These are phyloP conservation scores for Dione vanillae DNA, from an alignment of 2,888 invertebrate species.

Conservation along the genomic window DNA sequence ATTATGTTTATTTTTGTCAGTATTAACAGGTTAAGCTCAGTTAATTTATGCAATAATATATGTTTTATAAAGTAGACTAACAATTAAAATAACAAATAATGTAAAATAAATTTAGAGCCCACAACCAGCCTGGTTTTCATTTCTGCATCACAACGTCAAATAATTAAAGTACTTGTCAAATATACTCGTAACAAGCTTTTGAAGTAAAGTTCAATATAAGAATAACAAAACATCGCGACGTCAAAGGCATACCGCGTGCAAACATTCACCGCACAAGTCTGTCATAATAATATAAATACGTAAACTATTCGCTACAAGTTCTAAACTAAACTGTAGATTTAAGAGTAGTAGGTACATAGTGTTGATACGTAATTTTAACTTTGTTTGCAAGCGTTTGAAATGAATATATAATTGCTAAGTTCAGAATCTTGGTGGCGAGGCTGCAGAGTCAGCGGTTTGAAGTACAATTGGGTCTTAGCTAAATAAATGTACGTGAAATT, in stretches of 20 bases:
- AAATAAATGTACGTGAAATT: neutral
- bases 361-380: neutral
- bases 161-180: neutral
- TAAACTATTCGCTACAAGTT: conserved; percentile 7
- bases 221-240: conserved; percentile 11
- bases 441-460: neutral
- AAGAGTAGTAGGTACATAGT: neutral
- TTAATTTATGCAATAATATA: too few relatives aligned
- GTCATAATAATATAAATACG: conserved; percentile 7
- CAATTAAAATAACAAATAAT: too few relatives aligned
- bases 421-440: neutral
- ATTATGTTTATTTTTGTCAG: neutral
- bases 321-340: too few relatives aligned
- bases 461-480: neutral
- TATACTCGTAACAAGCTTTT: neutral
- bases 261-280: conserved; percentile 18
- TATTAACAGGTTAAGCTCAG: neutral
- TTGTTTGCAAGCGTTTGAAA: neutral
- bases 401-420: neutral
- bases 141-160: neutral
- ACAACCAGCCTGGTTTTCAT: too few relatives aligned
- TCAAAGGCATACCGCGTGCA: conserved; percentile 27
- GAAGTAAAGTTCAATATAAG: conserved; percentile 1
- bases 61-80: too few relatives aligned
- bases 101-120: too few relatives aligned